phyloP scores from a whole-genome alignment of 2,888 invertebrate species.

The Liopterus haemorrhoidalis region DNA sequence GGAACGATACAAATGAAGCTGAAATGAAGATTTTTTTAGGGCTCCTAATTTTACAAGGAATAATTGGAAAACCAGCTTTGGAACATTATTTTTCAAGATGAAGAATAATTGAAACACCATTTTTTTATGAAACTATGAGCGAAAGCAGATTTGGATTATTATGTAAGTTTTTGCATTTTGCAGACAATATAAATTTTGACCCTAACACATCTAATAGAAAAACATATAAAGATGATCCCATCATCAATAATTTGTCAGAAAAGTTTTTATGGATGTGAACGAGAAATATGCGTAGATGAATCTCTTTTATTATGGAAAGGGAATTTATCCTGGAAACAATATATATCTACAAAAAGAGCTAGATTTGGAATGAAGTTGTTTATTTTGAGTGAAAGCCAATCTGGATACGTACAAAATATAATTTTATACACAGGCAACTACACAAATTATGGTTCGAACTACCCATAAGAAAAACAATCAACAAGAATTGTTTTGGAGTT shows the following conservation, averaged over 20 bases:
- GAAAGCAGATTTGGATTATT: constrained; percentile 29
- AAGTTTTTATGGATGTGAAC: no score
- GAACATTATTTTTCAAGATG: constrained; percentile 26
- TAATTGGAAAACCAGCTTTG: no score
- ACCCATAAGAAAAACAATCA: constrained; percentile 29
- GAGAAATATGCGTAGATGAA: constrained; percentile 20
- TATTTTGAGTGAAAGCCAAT: constrained; percentile 30
- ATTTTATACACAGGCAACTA: constrained; percentile 24
- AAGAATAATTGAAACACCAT: constrained; percentile 29
- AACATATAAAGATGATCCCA: constrained; percentile 29
- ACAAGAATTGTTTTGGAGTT: constrained; percentile 29
- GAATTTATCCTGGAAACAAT: constrained; percentile 27
- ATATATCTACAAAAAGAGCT: constrained; percentile 22
- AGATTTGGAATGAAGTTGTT: constrained; percentile 29
- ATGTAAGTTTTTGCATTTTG: no score
- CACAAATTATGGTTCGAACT: constrained; percentile 28
- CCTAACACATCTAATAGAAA: constrained; percentile 27
- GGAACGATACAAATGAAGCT: no score
- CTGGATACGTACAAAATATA: constrained; percentile 25
- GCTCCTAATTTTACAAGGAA: no score
- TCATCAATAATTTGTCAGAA: no score
- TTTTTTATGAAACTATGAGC: constrained; percentile 28
- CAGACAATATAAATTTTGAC: no score
- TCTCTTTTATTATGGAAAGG: constrained; percentile 26
- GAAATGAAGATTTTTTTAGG: no score